Conservation (phyloP, 1,140 invertebrate species). For the Drosophila fuyamai region DNA sequence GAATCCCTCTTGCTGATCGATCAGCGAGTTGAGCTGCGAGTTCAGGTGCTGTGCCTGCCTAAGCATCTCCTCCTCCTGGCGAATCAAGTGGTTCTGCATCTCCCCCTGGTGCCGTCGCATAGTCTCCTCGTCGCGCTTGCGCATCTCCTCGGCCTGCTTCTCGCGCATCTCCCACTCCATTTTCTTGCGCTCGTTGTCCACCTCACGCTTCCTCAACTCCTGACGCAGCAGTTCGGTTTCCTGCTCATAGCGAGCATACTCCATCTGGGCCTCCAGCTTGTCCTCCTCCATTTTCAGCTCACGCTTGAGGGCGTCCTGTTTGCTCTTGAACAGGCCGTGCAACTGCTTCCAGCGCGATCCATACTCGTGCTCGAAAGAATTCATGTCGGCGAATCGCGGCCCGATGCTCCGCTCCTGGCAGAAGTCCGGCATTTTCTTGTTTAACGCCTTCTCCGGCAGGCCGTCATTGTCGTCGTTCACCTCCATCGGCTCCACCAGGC, state of each 20-base stretch:
- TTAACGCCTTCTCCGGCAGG: slow-evolving; percentile 95
- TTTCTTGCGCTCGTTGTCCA: slow-evolving; percentile 94
- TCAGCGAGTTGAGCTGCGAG: slow-evolving; percentile 86
- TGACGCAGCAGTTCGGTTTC: slow-evolving; percentile 94
- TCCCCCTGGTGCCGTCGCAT: slow-evolving; percentile 90
- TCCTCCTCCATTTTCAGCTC: slow-evolving; percentile 96
- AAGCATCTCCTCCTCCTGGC: slow-evolving; percentile 93
- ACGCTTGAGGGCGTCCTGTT: slow-evolving; percentile 95
- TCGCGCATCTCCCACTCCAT: slow-evolving; percentile 95
- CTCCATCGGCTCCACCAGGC: slow-evolving; percentile 95
- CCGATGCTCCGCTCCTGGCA: slow-evolving; percentile 91
- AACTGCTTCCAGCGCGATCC: slow-evolving; percentile 98
- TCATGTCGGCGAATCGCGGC: slow-evolving; percentile 95
- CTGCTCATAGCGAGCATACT: slow-evolving; percentile 96
- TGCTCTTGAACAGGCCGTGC: slow-evolving; percentile 95
- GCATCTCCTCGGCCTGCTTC: slow-evolving; percentile 92
- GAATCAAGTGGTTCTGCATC: slow-evolving; percentile 90
- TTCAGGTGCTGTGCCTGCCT: slow-evolving; percentile 87
- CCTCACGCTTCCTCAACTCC: slow-evolving; percentile 93
- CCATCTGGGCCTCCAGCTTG: slow-evolving; percentile 97
- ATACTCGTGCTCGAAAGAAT: slow-evolving; percentile 98
- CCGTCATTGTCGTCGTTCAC: slow-evolving; percentile 97
- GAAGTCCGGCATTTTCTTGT: slow-evolving; percentile 93
- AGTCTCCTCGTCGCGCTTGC: slow-evolving; percentile 90
- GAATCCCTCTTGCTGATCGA: slow-evolving; percentile 86